Base-by-base conservation (phyloP, 2,797 vertebrate species). In the Eremophila alpestris region DNA sequence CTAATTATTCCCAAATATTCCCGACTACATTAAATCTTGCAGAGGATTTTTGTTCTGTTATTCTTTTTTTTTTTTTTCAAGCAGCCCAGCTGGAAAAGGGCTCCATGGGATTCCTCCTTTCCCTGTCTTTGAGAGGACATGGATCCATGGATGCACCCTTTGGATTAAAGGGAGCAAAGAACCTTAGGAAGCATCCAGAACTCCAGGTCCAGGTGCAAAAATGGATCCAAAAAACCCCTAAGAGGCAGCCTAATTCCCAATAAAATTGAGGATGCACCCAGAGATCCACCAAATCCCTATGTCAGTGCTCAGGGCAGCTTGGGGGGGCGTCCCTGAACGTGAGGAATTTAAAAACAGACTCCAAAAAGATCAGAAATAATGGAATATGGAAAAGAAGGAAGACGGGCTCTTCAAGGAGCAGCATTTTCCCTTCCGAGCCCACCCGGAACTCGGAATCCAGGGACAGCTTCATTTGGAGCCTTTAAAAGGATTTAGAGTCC, bases 271-370 rank as follows among this genome's bases (percentile, higher is more conserved):
- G 87, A 81, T 27, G 11, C 34, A 65, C 11, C 48, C 27, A 1
- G 0, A 4, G 0, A 22, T 16, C 84, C 78, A 48, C 19, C 54
- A 48, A 45, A 90, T 64, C 63, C 16, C n/a, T 1, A 11, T 1
- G 46, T 29, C 46, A 0, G 1, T 29, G 54, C 60, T 43, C 0
- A 0, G 26, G 36, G 2, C 29, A 36, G 41, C 63, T 49, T 3
- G 11, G 24, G 56, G 56, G 21, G 1, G 45, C 0, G 0, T 9
- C 58, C 71, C 27, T 43, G 36, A 18, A 40, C 0, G 0, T 13
- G 26, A 83, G 43, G 38, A 58, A 83, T 32, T 30, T 4, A 18
- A 23, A 54, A 67, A 41, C 1, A 12, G 63, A 30, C 10, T 9
- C 16, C 9, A n/a, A 56, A 18, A 36, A 38, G 12, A 20, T 9